Evolutionary conservation across 2,113 vertebrate species (phyloP).

Genomic region (Pithys albifrons): DNA sequence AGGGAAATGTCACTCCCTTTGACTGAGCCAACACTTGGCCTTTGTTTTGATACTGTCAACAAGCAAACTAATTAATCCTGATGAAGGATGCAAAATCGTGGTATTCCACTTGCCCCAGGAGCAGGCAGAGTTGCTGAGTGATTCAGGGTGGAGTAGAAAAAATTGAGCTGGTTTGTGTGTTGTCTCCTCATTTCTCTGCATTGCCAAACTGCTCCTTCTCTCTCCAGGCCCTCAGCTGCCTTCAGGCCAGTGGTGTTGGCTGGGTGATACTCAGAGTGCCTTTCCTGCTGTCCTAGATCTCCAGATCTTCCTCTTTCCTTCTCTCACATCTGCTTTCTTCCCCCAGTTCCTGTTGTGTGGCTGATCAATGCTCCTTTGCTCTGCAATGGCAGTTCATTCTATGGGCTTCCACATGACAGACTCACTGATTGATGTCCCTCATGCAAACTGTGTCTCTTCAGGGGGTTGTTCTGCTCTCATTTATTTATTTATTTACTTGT

Average conservation of each 20-base stretch:
- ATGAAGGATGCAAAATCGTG: not conserved
- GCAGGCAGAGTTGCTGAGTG: not conserved
- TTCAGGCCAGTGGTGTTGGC: not conserved
- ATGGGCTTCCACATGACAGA: not conserved
- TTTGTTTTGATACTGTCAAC: not conserved
- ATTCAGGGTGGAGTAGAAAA: not conserved
- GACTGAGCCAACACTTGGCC: not conserved
- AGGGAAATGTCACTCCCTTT: not conserved
- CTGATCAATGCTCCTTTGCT: not conserved
- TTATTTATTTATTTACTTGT: not conserved
- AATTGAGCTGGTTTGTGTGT: not conserved
- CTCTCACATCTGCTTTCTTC: not conserved
- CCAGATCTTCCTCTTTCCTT: not conserved
- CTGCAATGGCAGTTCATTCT: not conserved
- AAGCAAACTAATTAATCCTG: not conserved
- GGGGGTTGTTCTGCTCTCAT: not conserved
- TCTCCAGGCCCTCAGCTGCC: not conserved
- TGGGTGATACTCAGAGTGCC: not conserved
- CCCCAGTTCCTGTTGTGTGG: not conserved
- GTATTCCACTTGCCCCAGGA: not conserved
- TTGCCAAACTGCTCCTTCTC: not conserved
- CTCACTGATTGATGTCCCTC: not conserved
- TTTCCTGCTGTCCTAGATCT: not conserved
- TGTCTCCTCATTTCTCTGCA: not conserved
- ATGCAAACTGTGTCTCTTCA: not conserved